Evolutionary conservation across 2,113 vertebrate genomes (phyloP), one percentile per base, ranked within the genome.

Genomic region (Cyprinodon tularosa): DNA sequence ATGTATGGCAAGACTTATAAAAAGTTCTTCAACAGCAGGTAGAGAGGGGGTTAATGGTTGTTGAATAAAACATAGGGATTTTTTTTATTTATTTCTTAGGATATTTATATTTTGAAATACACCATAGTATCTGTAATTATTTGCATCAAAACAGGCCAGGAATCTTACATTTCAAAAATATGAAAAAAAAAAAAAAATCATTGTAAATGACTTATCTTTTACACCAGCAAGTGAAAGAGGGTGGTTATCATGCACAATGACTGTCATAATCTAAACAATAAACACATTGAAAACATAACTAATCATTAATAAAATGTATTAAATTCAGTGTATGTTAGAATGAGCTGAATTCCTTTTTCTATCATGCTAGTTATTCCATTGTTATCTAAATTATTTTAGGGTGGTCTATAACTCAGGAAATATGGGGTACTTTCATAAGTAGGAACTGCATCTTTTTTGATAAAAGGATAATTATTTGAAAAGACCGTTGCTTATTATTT

Each of bases 1-100:
- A 84, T 95, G 83, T 95, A 94, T 90, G 95, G 75, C 88, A 91
- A 91, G 50, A 91, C 79, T 1, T 95, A 95, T 73, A 91, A 85
- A 72, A 88, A 87, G 67, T 95, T 92, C 76, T 94, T 94, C 63
- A 89, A 63, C 50, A 78, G 5, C 12, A 90, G 72, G 29, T 91
- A 57, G 50, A 17, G 50, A 57, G 17, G 8, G n/a, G 14, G 50
- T 9, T 57, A 57, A n/a, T n/a, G 5, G 14, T n/a, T 57, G 7
- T n/a, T 57, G 6, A 57, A 6, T 20, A 57, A 20, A 57, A 57
- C 20, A 15, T 57, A n/a, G 6, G 6, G 17, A 57, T 20, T 57
- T 57, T 5, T n/a, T 57, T 57, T 6, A 57, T 15, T 29, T 29
- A 29, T 20, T 6, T 53, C 7, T 57, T n/a, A 57, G 20, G 7